Percentiles rank a stretch among this genome's conserved stretches.
These are phyloP conservation scores for Ganaspis brasiliensis DNA, from an alignment of 2,888 invertebrate genomes.

Conservation along the genomic window DNA sequence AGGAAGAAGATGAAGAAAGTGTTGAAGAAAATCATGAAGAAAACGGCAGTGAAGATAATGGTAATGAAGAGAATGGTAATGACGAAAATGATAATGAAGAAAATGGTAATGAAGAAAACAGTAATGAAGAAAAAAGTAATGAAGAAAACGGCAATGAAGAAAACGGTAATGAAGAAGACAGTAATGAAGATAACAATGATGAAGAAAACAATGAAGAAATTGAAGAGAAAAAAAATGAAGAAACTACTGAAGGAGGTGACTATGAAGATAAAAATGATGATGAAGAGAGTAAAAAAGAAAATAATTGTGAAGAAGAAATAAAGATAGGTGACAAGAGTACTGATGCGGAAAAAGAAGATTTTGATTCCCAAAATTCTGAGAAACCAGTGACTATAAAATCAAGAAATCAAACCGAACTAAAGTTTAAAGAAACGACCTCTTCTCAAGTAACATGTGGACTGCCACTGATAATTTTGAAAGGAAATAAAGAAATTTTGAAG, in stretches of 20 bases:
- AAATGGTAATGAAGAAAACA: not conserved
- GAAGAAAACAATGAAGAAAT: slow-evolving; percentile 2
- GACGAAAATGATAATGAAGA: not conserved
- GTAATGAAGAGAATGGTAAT: not conserved
- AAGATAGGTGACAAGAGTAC: not conserved
- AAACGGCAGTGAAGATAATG: not conserved
- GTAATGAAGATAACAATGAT: not conserved
- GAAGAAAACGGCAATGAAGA: not conserved
- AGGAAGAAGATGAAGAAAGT: not conserved
- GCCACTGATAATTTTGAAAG: not conserved
- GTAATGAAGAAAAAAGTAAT: not conserved
- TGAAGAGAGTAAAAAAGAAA: not conserved
- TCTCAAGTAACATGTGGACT: not conserved
- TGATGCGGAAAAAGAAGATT: not conserved
- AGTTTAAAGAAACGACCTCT: not conserved
- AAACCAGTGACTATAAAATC: not conserved
- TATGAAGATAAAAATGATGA: not conserved
- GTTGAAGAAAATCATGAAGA: not conserved
- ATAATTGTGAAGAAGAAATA: not conserved
- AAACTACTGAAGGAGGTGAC: no score
- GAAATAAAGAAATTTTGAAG: slow-evolving; percentile 6
- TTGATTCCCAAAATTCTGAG: not conserved
- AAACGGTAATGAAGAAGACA: not conserved
- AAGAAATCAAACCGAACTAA: not conserved
- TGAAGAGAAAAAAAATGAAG: not conserved